Percentiles rank a stretch among this genome's conserved stretches.
Conservation (phyloP, 2,113 vertebrate species). For the Zosterops borbonicus region DNA sequence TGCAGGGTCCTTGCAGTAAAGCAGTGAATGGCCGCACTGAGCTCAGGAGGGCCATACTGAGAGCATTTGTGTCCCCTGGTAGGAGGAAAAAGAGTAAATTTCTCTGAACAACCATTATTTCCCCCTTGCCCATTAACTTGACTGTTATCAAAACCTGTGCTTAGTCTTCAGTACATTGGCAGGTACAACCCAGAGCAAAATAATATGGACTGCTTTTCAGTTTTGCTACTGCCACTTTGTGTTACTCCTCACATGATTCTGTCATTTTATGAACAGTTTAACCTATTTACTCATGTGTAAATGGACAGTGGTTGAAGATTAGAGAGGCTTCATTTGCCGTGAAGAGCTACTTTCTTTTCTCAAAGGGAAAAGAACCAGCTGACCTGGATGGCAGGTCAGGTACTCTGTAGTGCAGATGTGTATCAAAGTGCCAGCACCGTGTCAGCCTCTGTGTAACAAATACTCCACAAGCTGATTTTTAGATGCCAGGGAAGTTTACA, state of each 20-base stretch:
- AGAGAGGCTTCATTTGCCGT: constrained; percentile 53
- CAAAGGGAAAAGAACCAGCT: not conserved
- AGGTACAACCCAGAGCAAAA: not conserved
- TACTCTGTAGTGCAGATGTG: not conserved
- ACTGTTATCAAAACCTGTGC: not conserved
- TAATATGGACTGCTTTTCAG: constrained; percentile 10
- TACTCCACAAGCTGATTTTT: not conserved
- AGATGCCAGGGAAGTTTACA: not conserved
- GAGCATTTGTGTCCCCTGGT: not conserved
- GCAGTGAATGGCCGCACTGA: not conserved
- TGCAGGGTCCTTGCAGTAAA: not conserved
- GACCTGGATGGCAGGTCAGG: not conserved
- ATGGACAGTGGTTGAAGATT: constrained; percentile 39
- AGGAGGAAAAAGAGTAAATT: not conserved
- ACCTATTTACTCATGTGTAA: constrained; percentile 65
- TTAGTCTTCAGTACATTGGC: not conserved
- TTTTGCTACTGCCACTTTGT: constrained; percentile 48
- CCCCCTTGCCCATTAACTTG: not conserved
- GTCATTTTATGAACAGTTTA: constrained; percentile 44
- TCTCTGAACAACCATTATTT: not conserved
- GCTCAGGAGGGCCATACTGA: not conserved
- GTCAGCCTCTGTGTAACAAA: not conserved
- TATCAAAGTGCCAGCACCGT: not conserved
- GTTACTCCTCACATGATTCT: constrained; percentile 42
- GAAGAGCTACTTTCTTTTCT: constrained; percentile 10